Evolutionary conservation across 2,797 vertebrate species (phyloP), one percentile per base, ranked within the genome.

Genomic region (Takifugu rubripes): DNA sequence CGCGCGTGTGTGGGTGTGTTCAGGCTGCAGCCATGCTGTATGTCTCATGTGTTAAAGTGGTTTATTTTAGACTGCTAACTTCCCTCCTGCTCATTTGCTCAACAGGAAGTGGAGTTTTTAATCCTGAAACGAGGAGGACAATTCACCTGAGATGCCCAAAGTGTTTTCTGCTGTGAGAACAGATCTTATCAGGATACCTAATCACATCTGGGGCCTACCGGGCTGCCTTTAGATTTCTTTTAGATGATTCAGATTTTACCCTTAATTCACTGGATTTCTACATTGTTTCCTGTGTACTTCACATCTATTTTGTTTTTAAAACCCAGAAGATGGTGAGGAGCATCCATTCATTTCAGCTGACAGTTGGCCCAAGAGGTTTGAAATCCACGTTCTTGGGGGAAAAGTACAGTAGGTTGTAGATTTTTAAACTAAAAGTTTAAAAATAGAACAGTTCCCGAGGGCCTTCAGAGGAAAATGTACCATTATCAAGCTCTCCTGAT

Each of bases 91-190:
- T 64, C 49, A 52, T 73, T 79, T 73, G 60, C 75, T 79, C 56
- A 76, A 90, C 84, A 90, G 89, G 90, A 92, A 91, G 78, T 72
- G 24, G 31, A 57, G 49, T 15, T 12, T 50, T 57, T 51, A 51
- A 49, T 65, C 52, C 46, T 53, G 31, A 0, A 21, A 21, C 10
- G 17, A 58, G 53, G 16, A 50, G n/a, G 15, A 11, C 52, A 27
- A 56, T 11, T 60, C 61, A 59, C 50, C 50, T 56, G 36, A 69
- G 55, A 57, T 1, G 36, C 36, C 36, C 36, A 14, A 40, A 40
- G 36, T 40, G 36, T 40, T 10, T 10, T 33, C 31, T 10, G 2
- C 31, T 33, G 31, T 33, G 31, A 33, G 36, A 12, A 40, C 36
- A 40, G 36, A 40, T 40, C 36, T 40, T 12, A 40, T 40, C 36